Evolutionary conservation across 2,888 invertebrate species (phyloP).

Genomic region (Agonum fuliginosum): DNA sequence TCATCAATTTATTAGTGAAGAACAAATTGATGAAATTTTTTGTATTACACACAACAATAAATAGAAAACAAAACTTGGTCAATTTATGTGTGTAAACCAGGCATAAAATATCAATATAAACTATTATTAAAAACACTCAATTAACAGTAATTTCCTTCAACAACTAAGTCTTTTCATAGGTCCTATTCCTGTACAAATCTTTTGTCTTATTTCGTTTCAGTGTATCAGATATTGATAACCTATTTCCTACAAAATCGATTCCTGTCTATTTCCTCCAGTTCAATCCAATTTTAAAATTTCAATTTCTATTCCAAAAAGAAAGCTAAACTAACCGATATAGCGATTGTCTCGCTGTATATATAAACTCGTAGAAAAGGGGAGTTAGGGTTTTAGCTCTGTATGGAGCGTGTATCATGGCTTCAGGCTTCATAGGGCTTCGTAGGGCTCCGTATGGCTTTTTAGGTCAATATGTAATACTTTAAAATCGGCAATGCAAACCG

Average conservation of each 20-base stretch:
- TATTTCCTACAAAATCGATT: background rate
- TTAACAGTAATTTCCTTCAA: too few relatives aligned
- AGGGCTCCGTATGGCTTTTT: slow-evolving; percentile 35
- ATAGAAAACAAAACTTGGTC: too few relatives aligned
- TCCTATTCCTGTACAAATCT: background rate
- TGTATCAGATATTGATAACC: background rate
- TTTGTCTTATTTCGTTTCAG: background rate
- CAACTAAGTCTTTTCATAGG: too few relatives aligned
- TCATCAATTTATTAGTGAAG: too few relatives aligned
- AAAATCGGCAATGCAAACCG: slow-evolving; percentile 51
- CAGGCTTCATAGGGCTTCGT: background rate
- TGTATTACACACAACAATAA: too few relatives aligned
- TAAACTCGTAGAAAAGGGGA: background rate
- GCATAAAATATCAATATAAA: too few relatives aligned
- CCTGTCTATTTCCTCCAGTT: background rate
- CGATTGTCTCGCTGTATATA: background rate
- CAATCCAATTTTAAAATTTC: background rate
- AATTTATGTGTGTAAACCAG: too few relatives aligned
- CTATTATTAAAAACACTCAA: too few relatives aligned
- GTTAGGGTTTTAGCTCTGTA: too few relatives aligned
- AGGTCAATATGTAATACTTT: slow-evolving; percentile 57
- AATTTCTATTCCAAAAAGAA: background rate
- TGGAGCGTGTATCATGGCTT: background rate
- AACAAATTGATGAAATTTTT: too few relatives aligned
- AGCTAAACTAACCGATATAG: background rate